Base-by-base conservation (phyloP, 2,797 vertebrate genomes). In the Myripristis jacobus region DNA sequence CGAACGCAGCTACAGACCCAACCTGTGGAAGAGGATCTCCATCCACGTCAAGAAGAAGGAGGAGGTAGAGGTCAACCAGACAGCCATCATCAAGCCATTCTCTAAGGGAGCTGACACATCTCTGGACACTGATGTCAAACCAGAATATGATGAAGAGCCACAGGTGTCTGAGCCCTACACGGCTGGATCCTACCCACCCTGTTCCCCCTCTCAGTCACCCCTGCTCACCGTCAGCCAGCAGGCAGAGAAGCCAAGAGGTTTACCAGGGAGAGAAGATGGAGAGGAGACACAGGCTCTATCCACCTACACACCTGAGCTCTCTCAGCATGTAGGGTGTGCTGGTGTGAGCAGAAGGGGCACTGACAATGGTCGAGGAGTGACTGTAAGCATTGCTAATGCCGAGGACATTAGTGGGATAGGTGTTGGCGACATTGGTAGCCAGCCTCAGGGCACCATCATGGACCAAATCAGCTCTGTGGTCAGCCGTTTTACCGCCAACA, bases 391-490 rank as follows among this genome's bases (percentile, higher is more conserved):
- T 25, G 9, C 36, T 3, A 88, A 79, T 0, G 66, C 54, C 0
- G 85, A 56, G 1, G 88, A 91, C 64, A 81, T 89, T 1, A 88
- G 88, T 11, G 55, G 83, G 48, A 70, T 86, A 5, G 83, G 86
- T 0, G 87, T 90, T 60, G 92, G 89, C 0, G 91, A 92, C 56
- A 88, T 90, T 3, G 94, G 94, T 9, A 90, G 93, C 65, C 95
- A 96, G 3, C 93, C 95, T 38, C 97, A 96, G 91, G 95, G 96
- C 12, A 95, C 95, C 22, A 94, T 99, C 79, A 96, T 99, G 97
- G 98, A 99, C 89, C 98, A 99, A 86, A 99, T 99, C 91, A 98
- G 97, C 89, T 96, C 95, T 0, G 97, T 99, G 81, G 97, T 99
- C 50, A 98, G 95, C 57, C 96, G 97, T 16, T 99, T 99, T 91